These are phyloP conservation scores for Porites evermanni DNA, from an alignment of 92 coral and sea anemone species.

Conservation along the genomic window DNA sequence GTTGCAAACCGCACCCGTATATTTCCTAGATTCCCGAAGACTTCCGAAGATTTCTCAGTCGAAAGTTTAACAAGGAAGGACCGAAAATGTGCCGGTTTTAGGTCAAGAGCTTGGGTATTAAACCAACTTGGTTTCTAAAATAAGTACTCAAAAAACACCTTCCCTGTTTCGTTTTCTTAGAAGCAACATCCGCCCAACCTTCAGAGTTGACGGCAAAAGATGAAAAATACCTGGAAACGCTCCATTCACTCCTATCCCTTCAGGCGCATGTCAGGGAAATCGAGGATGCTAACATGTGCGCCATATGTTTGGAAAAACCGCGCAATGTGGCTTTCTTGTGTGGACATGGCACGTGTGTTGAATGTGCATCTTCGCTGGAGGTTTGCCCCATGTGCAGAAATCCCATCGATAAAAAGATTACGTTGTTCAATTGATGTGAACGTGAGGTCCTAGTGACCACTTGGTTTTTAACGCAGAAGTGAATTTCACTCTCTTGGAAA, in stretches of 20 bases:
- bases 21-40: too few species aligned
- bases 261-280: slow-evolving; percentile 85
- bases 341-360: slow-evolving; percentile 82
- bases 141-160: too few species aligned
- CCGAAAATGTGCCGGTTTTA: too few species aligned
- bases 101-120: too few species aligned
- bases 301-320: slow-evolving; percentile 80
- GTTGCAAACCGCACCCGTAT: too few species aligned
- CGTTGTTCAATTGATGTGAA: slow-evolving; percentile 56
- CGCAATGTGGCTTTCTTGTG: slow-evolving; percentile 83
- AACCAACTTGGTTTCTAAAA: too few species aligned
- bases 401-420: slow-evolving; percentile 78
- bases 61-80: too few species aligned
- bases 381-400: slow-evolving; percentile 84
- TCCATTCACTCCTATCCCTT: slow-evolving; percentile 69
- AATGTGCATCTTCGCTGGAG: slow-evolving; percentile 65
- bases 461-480: background rate
- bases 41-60: too few species aligned
- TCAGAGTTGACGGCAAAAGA: slow-evolving; percentile 48
- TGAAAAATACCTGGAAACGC: slow-evolving; percentile 72
- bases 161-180: slow-evolving; percentile 4
- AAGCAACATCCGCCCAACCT: slow-evolving; percentile 2
- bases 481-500: background rate
- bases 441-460: background rate
- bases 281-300: slow-evolving; percentile 81